Percentiles rank a stretch among this genome's conserved stretches.
phyloP scores from a whole-genome alignment of 2,888 invertebrate genomes.

The Conomelus anceps region DNA sequence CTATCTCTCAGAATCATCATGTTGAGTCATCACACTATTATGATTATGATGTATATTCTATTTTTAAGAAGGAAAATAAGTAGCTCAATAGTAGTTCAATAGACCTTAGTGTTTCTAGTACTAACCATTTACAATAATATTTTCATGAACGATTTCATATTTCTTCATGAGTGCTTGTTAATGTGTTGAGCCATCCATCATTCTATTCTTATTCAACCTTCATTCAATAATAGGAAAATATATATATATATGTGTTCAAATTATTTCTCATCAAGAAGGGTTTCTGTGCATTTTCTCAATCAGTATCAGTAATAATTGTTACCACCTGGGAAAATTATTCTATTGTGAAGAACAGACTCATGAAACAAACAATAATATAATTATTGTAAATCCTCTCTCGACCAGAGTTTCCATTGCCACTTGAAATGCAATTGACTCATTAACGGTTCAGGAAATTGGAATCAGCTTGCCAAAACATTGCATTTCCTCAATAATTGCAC shows the following conservation, averaged over 20 bases:
- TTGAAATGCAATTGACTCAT: background rate
- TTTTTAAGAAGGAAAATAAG: no score
- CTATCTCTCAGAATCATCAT: no score
- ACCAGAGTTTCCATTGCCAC: background rate
- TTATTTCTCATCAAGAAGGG: background rate
- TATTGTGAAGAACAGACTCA: background rate
- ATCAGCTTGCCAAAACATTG: background rate
- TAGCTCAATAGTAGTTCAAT: no score
- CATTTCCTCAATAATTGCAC: background rate
- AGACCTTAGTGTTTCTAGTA: no score
- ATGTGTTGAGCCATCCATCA: no score
- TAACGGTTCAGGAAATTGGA: background rate
- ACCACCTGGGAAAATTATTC: background rate
- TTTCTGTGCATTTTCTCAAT: background rate
- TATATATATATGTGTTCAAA: background rate
- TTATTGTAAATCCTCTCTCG: background rate
- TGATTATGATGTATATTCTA: no score
- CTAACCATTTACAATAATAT: no score
- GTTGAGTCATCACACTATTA: no score
- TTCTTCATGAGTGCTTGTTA: no score
- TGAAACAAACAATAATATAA: background rate
- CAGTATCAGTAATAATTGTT: background rate
- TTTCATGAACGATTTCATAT: no score
- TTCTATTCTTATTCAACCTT: no score
- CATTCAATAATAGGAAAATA: no score